Conservation (phyloP, 1,140 invertebrate genomes). For the Panulirus ornatus region DNA sequence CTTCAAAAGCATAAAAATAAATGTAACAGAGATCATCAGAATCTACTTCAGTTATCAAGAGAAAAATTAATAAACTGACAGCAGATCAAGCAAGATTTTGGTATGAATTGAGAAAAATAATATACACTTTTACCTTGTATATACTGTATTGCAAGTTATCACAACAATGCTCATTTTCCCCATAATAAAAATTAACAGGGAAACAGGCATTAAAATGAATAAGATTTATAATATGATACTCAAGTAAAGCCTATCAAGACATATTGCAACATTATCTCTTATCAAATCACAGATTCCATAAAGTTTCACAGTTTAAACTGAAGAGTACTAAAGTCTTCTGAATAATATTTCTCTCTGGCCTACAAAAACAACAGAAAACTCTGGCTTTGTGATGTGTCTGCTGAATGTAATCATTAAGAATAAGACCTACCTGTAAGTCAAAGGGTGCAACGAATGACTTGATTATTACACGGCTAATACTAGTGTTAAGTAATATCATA, state of each 20-base stretch:
- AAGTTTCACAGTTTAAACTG: constrained; percentile 48
- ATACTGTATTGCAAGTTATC: constrained; percentile 64
- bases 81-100: constrained; percentile 38
- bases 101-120: constrained; percentile 22
- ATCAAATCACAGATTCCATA: constrained; percentile 53
- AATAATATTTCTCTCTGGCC: constrained; percentile 45
- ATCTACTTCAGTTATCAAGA: constrained; percentile 28
- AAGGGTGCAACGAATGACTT: constrained; percentile 69
- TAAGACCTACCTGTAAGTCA: constrained; percentile 61
- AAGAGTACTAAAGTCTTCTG: constrained; percentile 30
- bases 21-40: constrained; percentile 53
- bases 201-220: constrained; percentile 29
- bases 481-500: constrained; percentile 72
- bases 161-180: constrained; percentile 43
- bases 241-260: constrained; percentile 39
- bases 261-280: constrained; percentile 55
- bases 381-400: constrained; percentile 57
- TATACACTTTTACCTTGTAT: constrained; percentile 16
- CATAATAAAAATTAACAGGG: not conserved
- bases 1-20: constrained; percentile 37
- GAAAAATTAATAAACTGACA: constrained; percentile 24
- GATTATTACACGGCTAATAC: constrained; percentile 67
- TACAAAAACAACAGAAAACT: constrained; percentile 15
- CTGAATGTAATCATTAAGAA: constrained; percentile 49
- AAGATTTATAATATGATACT: constrained; percentile 36